phyloP scores from a whole-genome alignment of 2,113 vertebrate genomes.

The Sterna hirundo region DNA sequence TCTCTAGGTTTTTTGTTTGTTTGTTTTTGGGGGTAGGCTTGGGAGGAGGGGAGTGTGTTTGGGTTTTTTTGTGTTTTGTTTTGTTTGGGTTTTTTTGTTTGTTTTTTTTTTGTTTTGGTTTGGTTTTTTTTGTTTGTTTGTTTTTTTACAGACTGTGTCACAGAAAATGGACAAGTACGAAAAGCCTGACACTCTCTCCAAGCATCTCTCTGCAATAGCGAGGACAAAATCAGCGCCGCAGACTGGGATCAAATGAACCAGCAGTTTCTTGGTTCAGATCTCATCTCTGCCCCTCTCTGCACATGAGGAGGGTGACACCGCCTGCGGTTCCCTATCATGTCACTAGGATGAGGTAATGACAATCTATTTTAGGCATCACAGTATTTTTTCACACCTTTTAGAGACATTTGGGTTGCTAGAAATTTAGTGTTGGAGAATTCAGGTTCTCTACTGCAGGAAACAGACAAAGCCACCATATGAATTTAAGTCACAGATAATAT shows the following conservation, averaged over 20 bases:
- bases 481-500: not conserved
- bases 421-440: not conserved
- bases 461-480: not conserved
- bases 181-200: not conserved
- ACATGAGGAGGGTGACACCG: too few species aligned
- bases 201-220: not conserved
- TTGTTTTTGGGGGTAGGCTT: too few species aligned
- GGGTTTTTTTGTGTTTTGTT: too few species aligned
- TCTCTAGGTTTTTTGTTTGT: not conserved
- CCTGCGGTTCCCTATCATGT: not conserved
- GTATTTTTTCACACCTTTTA: not conserved
- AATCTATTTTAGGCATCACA: not conserved
- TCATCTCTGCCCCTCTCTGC: not conserved
- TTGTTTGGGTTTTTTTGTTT: too few species aligned
- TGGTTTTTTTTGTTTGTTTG: too few species aligned
- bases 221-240: not conserved
- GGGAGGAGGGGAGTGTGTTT: too few species aligned
- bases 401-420: not conserved
- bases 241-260: not conserved
- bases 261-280: not conserved
- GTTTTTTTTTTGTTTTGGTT: too few species aligned
- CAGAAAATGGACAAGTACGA: not conserved
- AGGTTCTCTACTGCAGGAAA: not conserved
- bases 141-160: not conserved
- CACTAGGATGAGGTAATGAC: not conserved